A percentile compares a stretch with the other conserved stretches of the same genome.
Evolutionary conservation across 2,888 invertebrate species (phyloP).

Genomic region (Disparrhopalites patrizii): DNA sequence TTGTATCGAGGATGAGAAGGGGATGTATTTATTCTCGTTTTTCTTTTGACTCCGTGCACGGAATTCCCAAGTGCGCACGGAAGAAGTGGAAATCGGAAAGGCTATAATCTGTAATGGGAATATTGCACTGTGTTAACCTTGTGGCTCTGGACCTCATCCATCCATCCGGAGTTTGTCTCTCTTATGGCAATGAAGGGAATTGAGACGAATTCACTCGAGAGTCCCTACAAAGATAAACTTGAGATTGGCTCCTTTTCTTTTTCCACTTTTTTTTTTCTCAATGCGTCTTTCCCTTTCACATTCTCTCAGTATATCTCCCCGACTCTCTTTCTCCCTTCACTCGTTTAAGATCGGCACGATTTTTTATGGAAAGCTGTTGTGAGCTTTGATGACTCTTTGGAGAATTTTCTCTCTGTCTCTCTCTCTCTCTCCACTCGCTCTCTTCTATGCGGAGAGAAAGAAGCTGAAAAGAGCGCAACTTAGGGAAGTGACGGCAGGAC

Average conservation of each 20-base stretch:
- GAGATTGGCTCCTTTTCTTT: conserved; percentile 7
- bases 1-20: too few species aligned
- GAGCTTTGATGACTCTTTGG: too few species aligned
- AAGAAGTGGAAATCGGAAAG: conserved; percentile 3
- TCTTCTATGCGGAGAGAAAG: too few species aligned
- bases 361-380: too few species aligned
- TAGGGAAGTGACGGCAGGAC: too few species aligned
- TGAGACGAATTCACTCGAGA: neutral
- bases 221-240: conserved; percentile 7
- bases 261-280: neutral
- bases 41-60: neutral
- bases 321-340: too few species aligned
- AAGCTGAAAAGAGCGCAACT: too few species aligned
- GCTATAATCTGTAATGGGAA: neutral
- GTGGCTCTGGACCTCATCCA: neutral
- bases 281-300: neutral
- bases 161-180: neutral
- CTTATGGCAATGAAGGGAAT: conserved; percentile 7
- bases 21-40: neutral
- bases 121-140: conserved; percentile 8
- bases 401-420: too few species aligned
- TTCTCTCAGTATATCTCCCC: too few species aligned
- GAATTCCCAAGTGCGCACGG: conserved; percentile 13
- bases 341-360: too few species aligned
- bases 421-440: too few species aligned